A percentile compares a stretch with the other conserved stretches of the same genome.
Evolutionary conservation across 2,888 invertebrate species (phyloP).

Genomic region (Tinea semifulvella): DNA sequence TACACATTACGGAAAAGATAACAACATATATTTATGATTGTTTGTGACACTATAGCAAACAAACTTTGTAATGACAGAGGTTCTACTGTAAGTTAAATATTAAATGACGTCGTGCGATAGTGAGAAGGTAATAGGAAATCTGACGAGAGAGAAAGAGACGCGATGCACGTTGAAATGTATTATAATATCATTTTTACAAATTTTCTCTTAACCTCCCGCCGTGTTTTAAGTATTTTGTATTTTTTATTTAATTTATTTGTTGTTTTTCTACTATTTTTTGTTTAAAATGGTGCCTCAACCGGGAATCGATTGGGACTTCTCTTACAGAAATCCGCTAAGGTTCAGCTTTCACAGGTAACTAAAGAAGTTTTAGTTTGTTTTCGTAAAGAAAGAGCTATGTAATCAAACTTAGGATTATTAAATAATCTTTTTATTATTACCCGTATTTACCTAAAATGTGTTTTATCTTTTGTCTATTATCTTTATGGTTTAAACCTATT

Average conservation of each 20-base stretch:
- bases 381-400: no score
- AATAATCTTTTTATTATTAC: no score
- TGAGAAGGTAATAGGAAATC: not conserved
- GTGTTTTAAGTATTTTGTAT: not conserved
- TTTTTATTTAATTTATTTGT: not conserved
- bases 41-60: not conserved
- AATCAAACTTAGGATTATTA: no score
- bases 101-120: not conserved
- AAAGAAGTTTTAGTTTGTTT: no score
- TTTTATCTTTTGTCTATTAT: no score
- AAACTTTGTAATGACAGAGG: not conserved
- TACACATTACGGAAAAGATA: not conserved
- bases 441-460: no score
- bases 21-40: not conserved
- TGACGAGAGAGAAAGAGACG: not conserved
- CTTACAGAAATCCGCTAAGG: conserved; percentile 3
- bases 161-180: not conserved
- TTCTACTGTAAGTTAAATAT: not conserved
- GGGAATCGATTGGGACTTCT: not conserved
- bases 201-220: not conserved
- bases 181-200: conserved; percentile 5
- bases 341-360: not conserved
- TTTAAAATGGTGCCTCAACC: not conserved
- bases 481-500: no score
- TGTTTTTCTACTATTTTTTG: not conserved